Conservation (phyloP, 2,888 invertebrate genomes). For the Idaea aversata region DNA sequence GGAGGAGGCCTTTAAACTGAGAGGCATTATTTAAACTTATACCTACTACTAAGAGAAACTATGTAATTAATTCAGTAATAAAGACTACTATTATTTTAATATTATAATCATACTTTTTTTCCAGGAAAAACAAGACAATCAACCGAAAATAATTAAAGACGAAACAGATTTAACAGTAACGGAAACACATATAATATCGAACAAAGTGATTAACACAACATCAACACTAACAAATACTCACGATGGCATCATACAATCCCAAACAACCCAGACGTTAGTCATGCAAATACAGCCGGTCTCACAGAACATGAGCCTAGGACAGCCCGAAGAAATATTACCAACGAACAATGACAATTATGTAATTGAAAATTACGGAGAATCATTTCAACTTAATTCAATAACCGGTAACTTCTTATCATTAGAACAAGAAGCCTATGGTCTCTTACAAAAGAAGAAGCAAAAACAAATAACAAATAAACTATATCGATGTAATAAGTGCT, state of each 20-base stretch:
- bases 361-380: slow-evolving; percentile 42
- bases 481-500: slow-evolving; percentile 52
- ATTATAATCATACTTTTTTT: no score
- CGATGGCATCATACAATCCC: slow-evolving; percentile 55
- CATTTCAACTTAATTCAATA: slow-evolving; percentile 69
- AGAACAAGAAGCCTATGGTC: slow-evolving; percentile 67
- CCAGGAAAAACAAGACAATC: slow-evolving; percentile 42
- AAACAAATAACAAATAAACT: slow-evolving; percentile 24
- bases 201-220: slow-evolving; percentile 62
- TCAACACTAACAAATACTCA: slow-evolving; percentile 58
- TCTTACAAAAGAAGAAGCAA: slow-evolving; percentile 52
- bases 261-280: slow-evolving; percentile 61
- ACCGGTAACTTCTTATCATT: slow-evolving; percentile 64
- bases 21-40: no score
- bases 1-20: no score
- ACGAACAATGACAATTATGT: slow-evolving; percentile 39
- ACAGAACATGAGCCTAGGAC: slow-evolving; percentile 42
- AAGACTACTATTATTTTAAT: no score
- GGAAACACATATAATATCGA: slow-evolving; percentile 67
- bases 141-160: slow-evolving; percentile 49
- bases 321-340: slow-evolving; percentile 65
- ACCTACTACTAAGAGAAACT: no score
- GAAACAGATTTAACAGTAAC: slow-evolving; percentile 58
- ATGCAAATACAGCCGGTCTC: slow-evolving; percentile 65
- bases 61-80: no score